These are phyloP conservation scores for Athalia circularis DNA, from an alignment of 2,888 invertebrate species.

Conservation along the genomic window DNA sequence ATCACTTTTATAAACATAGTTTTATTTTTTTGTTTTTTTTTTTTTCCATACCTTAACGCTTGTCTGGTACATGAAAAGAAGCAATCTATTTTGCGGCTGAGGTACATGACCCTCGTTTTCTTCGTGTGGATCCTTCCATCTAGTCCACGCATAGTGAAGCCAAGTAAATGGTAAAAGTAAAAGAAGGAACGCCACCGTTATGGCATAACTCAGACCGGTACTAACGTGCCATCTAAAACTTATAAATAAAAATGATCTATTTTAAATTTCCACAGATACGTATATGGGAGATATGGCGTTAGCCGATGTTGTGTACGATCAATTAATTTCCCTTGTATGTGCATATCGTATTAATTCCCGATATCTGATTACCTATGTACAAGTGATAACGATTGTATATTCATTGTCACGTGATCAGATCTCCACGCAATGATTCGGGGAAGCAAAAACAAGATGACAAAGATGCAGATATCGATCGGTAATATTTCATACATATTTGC, in stretches of 20 bases:
- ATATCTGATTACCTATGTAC: neutral
- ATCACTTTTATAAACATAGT: too few species aligned
- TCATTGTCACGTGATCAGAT: slow-evolving; percentile 4
- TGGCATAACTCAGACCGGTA: slow-evolving; percentile 73
- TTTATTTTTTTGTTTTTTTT: neutral
- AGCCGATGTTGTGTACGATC: too few species aligned
- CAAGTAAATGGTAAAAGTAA: slow-evolving; percentile 82
- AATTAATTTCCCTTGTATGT: too few species aligned
- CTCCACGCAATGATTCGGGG: neutral
- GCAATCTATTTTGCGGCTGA: slow-evolving; percentile 76
- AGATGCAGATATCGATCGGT: neutral
- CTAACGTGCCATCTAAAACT: slow-evolving; percentile 72
- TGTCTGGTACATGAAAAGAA: slow-evolving; percentile 78
- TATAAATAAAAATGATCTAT: neutral
- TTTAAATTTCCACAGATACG: too few species aligned
- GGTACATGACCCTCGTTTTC: slow-evolving; percentile 75
- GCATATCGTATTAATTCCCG: too few species aligned
- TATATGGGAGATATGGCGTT: too few species aligned
- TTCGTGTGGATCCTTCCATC: slow-evolving; percentile 73
- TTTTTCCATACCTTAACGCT: slow-evolving; percentile 66
- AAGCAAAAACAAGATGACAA: slow-evolving; percentile 16
- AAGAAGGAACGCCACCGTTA: slow-evolving; percentile 75
- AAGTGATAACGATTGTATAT: neutral
- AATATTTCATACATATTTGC: too few species aligned
- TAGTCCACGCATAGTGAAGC: slow-evolving; percentile 85